These are phyloP conservation scores for Drosophila subobscura DNA, from an alignment of 1,140 invertebrate species.

Conservation along the genomic window DNA sequence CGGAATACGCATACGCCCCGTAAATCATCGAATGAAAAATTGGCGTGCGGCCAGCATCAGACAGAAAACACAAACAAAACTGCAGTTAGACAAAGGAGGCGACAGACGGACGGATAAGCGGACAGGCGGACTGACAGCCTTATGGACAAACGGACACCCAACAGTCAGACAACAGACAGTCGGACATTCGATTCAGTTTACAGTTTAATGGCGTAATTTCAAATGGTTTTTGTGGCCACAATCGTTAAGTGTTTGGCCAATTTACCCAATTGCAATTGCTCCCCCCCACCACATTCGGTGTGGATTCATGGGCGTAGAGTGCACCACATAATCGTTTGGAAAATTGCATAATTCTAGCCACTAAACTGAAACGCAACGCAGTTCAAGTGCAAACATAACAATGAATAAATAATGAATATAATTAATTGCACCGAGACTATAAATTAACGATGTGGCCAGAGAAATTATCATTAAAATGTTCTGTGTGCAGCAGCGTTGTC, in stretches of 20 bases:
- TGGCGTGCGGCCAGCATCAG: constrained; percentile 67
- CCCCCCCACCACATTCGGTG: no score
- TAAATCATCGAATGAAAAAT: constrained; percentile 37
- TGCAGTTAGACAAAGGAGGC: constrained; percentile 72
- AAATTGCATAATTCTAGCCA: constrained; percentile 31
- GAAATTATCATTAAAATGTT: constrained; percentile 20
- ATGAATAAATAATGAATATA: constrained; percentile 46
- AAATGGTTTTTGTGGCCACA: constrained; percentile 56
- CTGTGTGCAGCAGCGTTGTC: constrained; percentile 33
- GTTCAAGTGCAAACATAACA: constrained; percentile 19
- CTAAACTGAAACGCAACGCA: constrained; percentile 22
- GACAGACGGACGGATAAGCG: constrained; percentile 35
- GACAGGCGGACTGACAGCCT: constrained; percentile 35
- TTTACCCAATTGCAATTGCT: constrained; percentile 27
- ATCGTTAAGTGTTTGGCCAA: constrained; percentile 38
- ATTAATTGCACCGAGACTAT: constrained; percentile 29
- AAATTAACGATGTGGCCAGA: constrained; percentile 36
- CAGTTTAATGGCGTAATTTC: constrained; percentile 76
- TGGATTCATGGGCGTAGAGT: constrained; percentile 3
- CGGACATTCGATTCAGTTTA: constrained; percentile 64
- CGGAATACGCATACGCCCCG: constrained; percentile 30
- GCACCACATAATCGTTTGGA: constrained; percentile 17
- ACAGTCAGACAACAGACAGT: constrained; percentile 7
- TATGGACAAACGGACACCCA: constrained; percentile 44
- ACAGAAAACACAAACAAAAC: constrained; percentile 62